Evolutionary conservation across 2,797 vertebrate genomes (phyloP).

Genomic region (Setipinna tenuifilis): DNA sequence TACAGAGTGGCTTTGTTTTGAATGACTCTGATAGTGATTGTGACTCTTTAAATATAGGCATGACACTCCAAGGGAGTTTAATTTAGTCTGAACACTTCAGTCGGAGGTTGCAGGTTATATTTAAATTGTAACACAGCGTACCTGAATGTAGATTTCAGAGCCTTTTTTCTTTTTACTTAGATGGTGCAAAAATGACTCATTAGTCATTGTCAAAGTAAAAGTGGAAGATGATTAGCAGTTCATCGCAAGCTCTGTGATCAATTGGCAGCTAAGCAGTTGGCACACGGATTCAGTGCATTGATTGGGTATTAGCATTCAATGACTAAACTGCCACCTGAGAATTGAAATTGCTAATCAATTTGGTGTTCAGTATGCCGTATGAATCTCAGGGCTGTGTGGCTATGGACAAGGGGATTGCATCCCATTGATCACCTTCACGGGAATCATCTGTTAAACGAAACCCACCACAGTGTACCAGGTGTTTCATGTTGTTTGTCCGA

Average conservation of each 20-base stretch:
- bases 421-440: conserved; percentile 1
- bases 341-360: conserved; percentile 65
- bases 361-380: conserved; percentile 57
- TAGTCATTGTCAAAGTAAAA: conserved; percentile 31
- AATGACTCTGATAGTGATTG: neutral
- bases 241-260: conserved; percentile 37
- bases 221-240: conserved; percentile 60
- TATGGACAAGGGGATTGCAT: neutral
- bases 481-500: neutral
- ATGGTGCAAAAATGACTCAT: neutral
- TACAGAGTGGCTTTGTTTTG: neutral
- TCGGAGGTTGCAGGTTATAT: neutral
- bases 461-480: conserved; percentile 11
- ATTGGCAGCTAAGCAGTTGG: neutral
- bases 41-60: neutral
- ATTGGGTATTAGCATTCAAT: conserved; percentile 59
- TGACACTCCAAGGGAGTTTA: no score
- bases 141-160: neutral
- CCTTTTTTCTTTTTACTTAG: neutral
- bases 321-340: conserved; percentile 59
- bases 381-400: neutral
- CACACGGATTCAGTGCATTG: conserved; percentile 60
- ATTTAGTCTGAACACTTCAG: neutral
- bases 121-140: neutral
- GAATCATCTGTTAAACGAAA: neutral